Evolutionary conservation across 2,888 invertebrate species (phyloP), one percentile per base, ranked within the genome.

Genomic region (Sminthurides aquaticus): DNA sequence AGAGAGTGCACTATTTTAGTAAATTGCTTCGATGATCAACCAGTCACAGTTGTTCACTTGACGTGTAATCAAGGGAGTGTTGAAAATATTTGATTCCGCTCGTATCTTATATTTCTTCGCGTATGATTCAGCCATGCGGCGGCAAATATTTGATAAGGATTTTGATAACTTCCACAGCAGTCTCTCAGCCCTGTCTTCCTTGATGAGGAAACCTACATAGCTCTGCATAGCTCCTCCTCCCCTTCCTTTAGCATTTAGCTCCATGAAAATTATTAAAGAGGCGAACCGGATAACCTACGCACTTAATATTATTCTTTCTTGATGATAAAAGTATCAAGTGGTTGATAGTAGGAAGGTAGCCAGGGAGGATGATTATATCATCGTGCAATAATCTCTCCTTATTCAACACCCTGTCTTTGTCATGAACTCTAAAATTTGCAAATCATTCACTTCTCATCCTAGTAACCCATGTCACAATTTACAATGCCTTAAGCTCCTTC

Each of bases 241-340:
- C n/a, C n/a, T n/a, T n/a, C n/a, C n/a, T n/a, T n/a, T n/a, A n/a
- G n/a, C n/a, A n/a, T n/a, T 20, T 20, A 15, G 5, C 20, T 15
- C 5, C 18, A 20, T 18, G 20, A 52, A 5, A 22, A 52, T 52
- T 15, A 52, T 52, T 5, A 22, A 52, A 5, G 20, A 52, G 52
- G 52, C 52, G 52, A 52, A 52, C 52, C 52, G 52, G 52, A 52
- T 20, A 52, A 20, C 52, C 52, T 52, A 52, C 52, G 20, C 52
- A 22, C 22, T 20, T 15, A 52, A 15, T 52, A 15, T 8, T 20
- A 18, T 52, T 20, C 52, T 34, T 34, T 34, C 8, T n/a, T n/a
- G n/a, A n/a, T n/a, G n/a, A n/a, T n/a, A n/a, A n/a, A n/a, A n/a
- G n/a, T n/a, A n/a, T n/a, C n/a, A n/a, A n/a, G 18, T 8, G 8